These are phyloP conservation scores for Parauchenoglanis punctatus DNA, from an alignment of 2,797 vertebrate genomes.

Conservation along the genomic window DNA sequence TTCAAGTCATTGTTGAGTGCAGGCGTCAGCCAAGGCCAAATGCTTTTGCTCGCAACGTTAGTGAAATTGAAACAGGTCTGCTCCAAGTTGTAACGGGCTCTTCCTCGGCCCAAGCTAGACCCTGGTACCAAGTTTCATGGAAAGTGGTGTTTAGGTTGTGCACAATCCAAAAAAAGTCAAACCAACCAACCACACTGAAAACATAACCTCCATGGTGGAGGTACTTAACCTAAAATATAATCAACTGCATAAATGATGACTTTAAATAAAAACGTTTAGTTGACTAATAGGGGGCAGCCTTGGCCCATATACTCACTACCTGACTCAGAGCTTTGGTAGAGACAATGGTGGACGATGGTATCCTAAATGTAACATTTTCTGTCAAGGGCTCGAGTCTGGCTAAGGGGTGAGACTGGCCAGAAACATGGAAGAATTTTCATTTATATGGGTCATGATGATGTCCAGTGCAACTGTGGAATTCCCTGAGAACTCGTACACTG, in stretches of 20 bases:
- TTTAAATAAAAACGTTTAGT: not conserved
- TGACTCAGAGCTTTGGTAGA: not conserved
- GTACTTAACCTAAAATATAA: not conserved
- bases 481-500: conserved; percentile 79
- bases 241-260: not conserved
- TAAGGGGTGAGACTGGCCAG: not conserved
- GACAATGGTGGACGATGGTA: not conserved
- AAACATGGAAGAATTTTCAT: conserved; percentile 18
- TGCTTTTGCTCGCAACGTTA: too few relatives aligned
- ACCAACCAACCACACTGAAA: too few relatives aligned
- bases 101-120: too few relatives aligned
- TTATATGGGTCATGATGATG: conserved; percentile 49
- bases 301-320: not conserved
- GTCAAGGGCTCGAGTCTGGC: not conserved
- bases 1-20: too few relatives aligned
- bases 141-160: too few relatives aligned
- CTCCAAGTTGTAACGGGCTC: too few relatives aligned
- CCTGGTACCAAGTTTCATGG: too few relatives aligned
- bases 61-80: too few relatives aligned
- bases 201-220: too few relatives aligned
- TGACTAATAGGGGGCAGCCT: not conserved
- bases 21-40: too few relatives aligned
- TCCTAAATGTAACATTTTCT: not conserved
- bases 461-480: conserved; percentile 75
- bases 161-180: too few relatives aligned